Evolutionary conservation across 1,140 invertebrate genomes (phyloP), one percentile per base, ranked within the genome.

Genomic region (Hesperophylax magnus): DNA sequence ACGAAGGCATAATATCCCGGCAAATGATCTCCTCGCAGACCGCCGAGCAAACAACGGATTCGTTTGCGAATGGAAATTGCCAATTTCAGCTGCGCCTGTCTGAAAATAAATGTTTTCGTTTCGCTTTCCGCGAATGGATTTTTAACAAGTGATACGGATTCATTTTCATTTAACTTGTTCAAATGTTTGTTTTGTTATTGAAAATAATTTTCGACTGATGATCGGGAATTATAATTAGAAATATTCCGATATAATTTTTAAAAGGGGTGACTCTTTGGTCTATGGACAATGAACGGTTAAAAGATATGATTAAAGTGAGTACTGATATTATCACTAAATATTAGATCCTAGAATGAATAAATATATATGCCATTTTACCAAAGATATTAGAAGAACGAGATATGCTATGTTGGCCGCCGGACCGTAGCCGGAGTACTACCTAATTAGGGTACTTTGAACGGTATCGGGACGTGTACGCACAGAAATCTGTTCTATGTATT

Each of bases 1-100:
- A 56, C 39, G 53, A 54, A 22, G 53, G 53, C 2, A 74, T 74
- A 56, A 53, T 54, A 31, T 54, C 9, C 22, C 47, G 67, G 15
- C 67, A 52, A 71, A 71, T 52, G 27, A 52, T 34, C 17, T 31
- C 67, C 15, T 15, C 17, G 15, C 67, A 39, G 27, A n/a, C 67
- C 39, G 47, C 47, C 20, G 20, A 54, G 69, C 69, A 53, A 56
- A 74, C 69, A 22, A n/a, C 17, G 53, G 24, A 53, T 56, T 67
- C 63, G 63, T 67, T 67, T 67, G 11, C 31, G 17, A 67, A 67
- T 67, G 63, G 63, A 67, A 67, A 67, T 67, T 67, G 63, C 27
- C 63, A 67, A 67, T 67, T 67, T 18, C 63, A 67, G 5, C 60
- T 34, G 27, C 11, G 11, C 24, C 63, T 31, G 7, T 67, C 24